A percentile compares a stretch with the other conserved stretches of the same genome.
Conservation (phyloP, 2,113 vertebrate genomes). For the Prolemur simus region DNA sequence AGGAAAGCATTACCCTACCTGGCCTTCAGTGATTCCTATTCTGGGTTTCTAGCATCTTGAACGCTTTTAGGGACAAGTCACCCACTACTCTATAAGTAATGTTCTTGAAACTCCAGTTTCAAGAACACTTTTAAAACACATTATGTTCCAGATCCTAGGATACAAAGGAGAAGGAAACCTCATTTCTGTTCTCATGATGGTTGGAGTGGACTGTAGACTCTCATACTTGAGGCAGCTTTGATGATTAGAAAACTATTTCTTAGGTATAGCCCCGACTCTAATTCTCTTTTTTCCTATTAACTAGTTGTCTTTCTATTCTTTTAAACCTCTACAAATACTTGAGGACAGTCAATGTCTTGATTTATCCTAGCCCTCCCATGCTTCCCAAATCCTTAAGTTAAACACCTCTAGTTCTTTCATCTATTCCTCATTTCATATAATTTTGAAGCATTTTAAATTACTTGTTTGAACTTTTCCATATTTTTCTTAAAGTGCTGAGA, state of each 20-base stretch:
- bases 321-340: constrained; percentile 31
- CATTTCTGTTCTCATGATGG: constrained; percentile 26
- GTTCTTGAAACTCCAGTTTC: constrained; percentile 3
- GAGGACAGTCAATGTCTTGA: neutral
- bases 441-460: constrained; percentile 42
- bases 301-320: constrained; percentile 38
- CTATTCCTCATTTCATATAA: constrained; percentile 1
- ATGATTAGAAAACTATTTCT: constrained; percentile 41
- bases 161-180: constrained; percentile 40
- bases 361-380: constrained; percentile 3
- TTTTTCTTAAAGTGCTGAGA: constrained; percentile 36
- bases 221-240: neutral
- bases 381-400: constrained; percentile 39
- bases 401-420: constrained; percentile 1
- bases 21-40: neutral
- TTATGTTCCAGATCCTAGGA: constrained; percentile 4
- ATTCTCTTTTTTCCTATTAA: constrained; percentile 32
- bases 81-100: neutral
- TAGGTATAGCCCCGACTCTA: neutral
- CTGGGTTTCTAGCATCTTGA: constrained; percentile 38
- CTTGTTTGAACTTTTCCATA: neutral
- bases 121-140: constrained; percentile 17
- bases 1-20: neutral
- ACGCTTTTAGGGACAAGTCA: constrained; percentile 32
- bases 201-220: neutral